Percentiles rank a stretch among this genome's conserved stretches.
Conservation (phyloP, 2,113 vertebrate genomes). For the Tenebrosternarchus preto region DNA sequence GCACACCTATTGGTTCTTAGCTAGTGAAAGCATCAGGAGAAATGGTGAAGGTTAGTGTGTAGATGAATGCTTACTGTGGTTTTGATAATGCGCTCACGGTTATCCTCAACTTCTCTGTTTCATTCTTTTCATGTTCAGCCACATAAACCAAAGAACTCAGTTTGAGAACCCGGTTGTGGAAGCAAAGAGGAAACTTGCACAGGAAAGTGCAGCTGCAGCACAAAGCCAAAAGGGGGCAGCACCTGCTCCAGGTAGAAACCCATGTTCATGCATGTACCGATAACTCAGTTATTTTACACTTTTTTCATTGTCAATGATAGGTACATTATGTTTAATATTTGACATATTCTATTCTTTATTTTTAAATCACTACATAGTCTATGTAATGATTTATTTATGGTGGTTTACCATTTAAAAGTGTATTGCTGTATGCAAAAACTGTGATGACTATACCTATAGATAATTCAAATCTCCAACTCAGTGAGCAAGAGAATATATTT, state of each 20-base stretch:
- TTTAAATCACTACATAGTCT: too few species aligned
- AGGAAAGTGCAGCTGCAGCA: slow-evolving; percentile 67
- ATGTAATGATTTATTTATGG: too few species aligned
- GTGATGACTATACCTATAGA: too few species aligned
- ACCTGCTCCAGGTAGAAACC: slow-evolving; percentile 68
- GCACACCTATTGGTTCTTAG: not conserved
- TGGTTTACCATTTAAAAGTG: too few species aligned
- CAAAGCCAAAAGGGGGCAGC: slow-evolving; percentile 59
- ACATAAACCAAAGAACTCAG: slow-evolving; percentile 99
- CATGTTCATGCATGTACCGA: not conserved
- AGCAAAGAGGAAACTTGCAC: slow-evolving; percentile 88
- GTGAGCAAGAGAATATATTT: too few species aligned
- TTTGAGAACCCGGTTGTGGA: slow-evolving; percentile 98
- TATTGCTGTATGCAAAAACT: too few species aligned
- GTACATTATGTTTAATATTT: too few species aligned
- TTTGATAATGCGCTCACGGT: not conserved
- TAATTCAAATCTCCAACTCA: too few species aligned
- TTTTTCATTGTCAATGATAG: too few species aligned
- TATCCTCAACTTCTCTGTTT: not conserved
- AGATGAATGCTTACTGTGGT: not conserved
- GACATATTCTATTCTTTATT: too few species aligned
- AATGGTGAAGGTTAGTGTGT: not conserved
- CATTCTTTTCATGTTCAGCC: slow-evolving; percentile 71
- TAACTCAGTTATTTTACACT: too few species aligned
- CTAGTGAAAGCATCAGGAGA: not conserved